These are phyloP conservation scores for Protonemura montana DNA, from an alignment of 2,888 invertebrate species.

Conservation along the genomic window DNA sequence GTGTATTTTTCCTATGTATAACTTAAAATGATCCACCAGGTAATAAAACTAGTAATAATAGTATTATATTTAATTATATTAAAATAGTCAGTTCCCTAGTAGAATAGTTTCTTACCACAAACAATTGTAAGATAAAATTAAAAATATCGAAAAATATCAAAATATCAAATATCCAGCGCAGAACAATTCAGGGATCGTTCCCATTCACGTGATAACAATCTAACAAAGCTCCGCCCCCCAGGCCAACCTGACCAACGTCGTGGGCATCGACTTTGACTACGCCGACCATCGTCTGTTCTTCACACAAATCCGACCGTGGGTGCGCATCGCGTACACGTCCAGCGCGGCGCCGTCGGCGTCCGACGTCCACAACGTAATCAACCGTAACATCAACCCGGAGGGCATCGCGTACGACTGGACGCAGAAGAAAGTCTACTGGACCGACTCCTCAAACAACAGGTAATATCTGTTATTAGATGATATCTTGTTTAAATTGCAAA, in stretches of 20 bases:
- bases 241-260: constrained; percentile 88
- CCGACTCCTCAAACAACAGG: constrained; percentile 87
- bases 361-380: constrained; percentile 68
- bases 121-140: too few species aligned
- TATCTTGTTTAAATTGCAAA: too few species aligned
- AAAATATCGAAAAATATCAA: too few species aligned
- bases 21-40: too few species aligned
- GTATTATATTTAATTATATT: too few species aligned
- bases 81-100: too few species aligned
- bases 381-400: constrained; percentile 87
- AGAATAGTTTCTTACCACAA: too few species aligned
- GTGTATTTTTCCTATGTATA: too few species aligned
- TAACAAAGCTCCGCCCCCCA: constrained; percentile 49
- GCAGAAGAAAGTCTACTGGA: constrained; percentile 96
- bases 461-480: background rate
- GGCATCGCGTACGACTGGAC: constrained; percentile 98
- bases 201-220: too few species aligned
- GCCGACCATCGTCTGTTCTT: constrained; percentile 86
- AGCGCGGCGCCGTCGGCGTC: constrained; percentile 72
- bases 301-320: constrained; percentile 92
- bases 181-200: too few species aligned
- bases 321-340: constrained; percentile 83
- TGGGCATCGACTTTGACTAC: constrained; percentile 95
- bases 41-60: too few species aligned
- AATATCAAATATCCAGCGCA: too few species aligned